phyloP scores from a whole-genome alignment of 2,113 vertebrate species.

The Spermophilus dauricus region DNA sequence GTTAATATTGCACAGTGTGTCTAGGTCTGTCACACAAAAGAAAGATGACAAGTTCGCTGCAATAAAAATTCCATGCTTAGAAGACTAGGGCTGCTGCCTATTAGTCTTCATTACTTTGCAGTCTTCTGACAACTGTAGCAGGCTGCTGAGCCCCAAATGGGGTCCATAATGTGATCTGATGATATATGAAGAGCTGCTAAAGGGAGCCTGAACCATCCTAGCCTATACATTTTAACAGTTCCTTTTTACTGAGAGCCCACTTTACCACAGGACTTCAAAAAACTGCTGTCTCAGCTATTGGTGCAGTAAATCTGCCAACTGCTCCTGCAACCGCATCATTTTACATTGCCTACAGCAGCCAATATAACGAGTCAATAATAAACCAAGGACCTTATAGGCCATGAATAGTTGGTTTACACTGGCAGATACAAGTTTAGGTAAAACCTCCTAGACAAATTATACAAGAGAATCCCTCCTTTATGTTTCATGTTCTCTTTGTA shows the following conservation, averaged over 20 bases:
- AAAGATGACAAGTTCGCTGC: constrained; percentile 94
- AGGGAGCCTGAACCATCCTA: constrained; percentile 93
- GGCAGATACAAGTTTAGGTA: constrained; percentile 85
- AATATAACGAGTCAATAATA: constrained; percentile 93
- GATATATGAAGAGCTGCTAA: constrained; percentile 97
- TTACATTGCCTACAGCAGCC: constrained; percentile 91
- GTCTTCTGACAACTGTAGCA: constrained; percentile 95
- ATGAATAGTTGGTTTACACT: constrained; percentile 89
- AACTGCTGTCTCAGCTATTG: constrained; percentile 93
- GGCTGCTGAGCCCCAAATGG: constrained; percentile 96
- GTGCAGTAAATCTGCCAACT: constrained; percentile 93
- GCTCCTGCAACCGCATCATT: constrained; percentile 90
- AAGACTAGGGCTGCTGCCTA: constrained; percentile 93
- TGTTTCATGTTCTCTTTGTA: constrained; percentile 74
- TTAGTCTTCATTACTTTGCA: constrained; percentile 98
- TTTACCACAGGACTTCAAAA: constrained; percentile 93
- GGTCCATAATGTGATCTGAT: constrained; percentile 96
- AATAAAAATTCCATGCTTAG: constrained; percentile 96
- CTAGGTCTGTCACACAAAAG: constrained; percentile 93
- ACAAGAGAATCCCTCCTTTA: constrained; percentile 82
- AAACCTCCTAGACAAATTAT: constrained; percentile 87
- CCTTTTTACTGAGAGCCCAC: constrained; percentile 92
- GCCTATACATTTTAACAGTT: constrained; percentile 93
- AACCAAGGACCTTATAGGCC: constrained; percentile 89
- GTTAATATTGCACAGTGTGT: constrained; percentile 91